These are phyloP conservation scores for Idaea dimidiata DNA, from an alignment of 2,888 invertebrate species.

Conservation along the genomic window DNA sequence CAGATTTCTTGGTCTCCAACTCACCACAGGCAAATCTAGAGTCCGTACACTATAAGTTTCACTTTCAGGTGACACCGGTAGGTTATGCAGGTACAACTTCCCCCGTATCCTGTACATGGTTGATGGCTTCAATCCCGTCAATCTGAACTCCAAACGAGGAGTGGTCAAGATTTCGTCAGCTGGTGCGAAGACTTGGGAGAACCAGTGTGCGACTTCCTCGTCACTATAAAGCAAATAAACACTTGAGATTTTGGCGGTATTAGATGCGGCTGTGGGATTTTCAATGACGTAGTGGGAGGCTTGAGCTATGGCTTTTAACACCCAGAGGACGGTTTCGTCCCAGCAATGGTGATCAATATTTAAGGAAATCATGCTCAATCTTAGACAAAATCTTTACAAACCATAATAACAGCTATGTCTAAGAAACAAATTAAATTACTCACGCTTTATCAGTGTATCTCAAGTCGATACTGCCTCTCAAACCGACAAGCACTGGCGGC, in stretches of 20 bases:
- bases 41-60: slow-evolving; percentile 88
- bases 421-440: slow-evolving; percentile 45
- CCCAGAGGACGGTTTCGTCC: no score
- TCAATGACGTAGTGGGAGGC: no score
- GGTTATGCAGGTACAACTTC: slow-evolving; percentile 87
- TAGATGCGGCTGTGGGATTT: neutral
- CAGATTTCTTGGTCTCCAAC: slow-evolving; percentile 18
- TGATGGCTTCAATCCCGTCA: slow-evolving; percentile 87
- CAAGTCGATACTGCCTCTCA: slow-evolving; percentile 92
- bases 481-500: slow-evolving; percentile 90
- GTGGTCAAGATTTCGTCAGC: slow-evolving; percentile 92
- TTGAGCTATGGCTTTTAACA: no score
- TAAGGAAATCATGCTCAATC: no score
- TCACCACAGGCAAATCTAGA: slow-evolving; percentile 68
- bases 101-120: slow-evolving; percentile 92
- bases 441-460: slow-evolving; percentile 90
- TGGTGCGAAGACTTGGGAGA: slow-evolving; percentile 92
- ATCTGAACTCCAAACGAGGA: slow-evolving; percentile 91
- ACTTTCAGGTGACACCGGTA: slow-evolving; percentile 89
- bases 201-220: slow-evolving; percentile 87
- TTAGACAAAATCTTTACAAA: neutral
- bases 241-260: neutral
- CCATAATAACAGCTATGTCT: neutral
- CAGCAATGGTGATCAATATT: no score
- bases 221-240: slow-evolving; percentile 62